Conservation (phyloP, 2,113 vertebrate species). For the Emydocephalus ijimae region DNA sequence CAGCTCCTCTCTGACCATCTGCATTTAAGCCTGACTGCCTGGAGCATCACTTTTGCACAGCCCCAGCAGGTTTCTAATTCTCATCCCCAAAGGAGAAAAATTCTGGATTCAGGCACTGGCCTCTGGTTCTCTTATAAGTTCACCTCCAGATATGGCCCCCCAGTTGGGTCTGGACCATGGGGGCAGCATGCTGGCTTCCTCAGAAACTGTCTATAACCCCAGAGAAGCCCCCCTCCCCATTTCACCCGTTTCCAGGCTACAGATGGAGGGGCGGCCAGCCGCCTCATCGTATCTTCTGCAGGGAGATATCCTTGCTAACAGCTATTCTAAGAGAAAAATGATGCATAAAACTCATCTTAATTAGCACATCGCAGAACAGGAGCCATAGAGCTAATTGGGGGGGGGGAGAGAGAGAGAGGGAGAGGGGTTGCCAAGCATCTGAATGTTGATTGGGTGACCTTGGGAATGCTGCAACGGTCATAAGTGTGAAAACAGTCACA, state of each 20-base stretch:
- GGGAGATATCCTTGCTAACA: neutral
- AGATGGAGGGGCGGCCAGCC: fast-evolving
- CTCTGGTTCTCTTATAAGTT: too few relatives aligned
- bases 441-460: too few relatives aligned
- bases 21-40: neutral
- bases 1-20: too few relatives aligned
- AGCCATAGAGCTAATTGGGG: neutral
- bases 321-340: neutral
- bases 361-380: neutral
- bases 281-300: neutral
- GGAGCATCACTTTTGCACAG: neutral
- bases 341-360: neutral
- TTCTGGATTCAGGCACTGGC: too few relatives aligned
- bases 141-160: too few relatives aligned
- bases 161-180: neutral
- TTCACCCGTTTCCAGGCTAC: neutral
- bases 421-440: too few relatives aligned
- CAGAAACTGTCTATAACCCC: neutral
- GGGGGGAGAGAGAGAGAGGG: too few relatives aligned
- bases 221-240: neutral
- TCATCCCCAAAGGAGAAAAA: too few relatives aligned
- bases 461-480: too few relatives aligned
- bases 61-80: neutral
- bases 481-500: too few relatives aligned
- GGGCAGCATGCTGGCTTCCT: neutral